Base-by-base conservation (phyloP, 2,113 vertebrate species). In the Lycaon pictus region DNA sequence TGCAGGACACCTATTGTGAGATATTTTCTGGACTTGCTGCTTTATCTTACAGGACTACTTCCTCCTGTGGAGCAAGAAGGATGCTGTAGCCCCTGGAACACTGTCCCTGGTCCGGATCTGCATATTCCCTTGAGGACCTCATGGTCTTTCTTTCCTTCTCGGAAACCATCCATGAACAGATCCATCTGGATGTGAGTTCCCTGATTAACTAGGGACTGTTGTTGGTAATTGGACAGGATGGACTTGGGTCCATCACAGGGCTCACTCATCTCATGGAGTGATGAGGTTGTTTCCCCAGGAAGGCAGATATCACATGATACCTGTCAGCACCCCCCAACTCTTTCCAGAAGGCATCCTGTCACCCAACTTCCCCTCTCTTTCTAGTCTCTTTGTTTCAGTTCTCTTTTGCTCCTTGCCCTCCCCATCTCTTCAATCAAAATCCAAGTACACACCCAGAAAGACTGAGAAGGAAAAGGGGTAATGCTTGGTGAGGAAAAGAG, bases 1-100 rank as follows among this genome's bases (percentile, higher is more conserved):
- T 62, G 35, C 32, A 62, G 32, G 96, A 74, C 3, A 10, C 55
- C 22, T 48, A 25, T 6, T 8, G 12, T 58, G 74, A 88, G 56
- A 29, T 12, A 17, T 12, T 84, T 81, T 86, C 80, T 67, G 55
- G 32, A 11, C 72, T 13, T 51, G 48, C 23, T 8, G 17, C 15
- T 3, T 13, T 23, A 9, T 22, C 25, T 16, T 32, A 12, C 5
- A 8, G 5, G 25, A 77, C 4, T 6, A 6, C 5, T 11, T 6
- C 37, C 23, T 53, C 13, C 37, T 11, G 19, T 10, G 20, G 4
- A 93, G 79, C 69, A 27, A 23, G 11, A 4, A 35, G 22, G 19
- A 19, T 0, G 27, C 23, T 7, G 7, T 7, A 17, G 11, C 15
- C 35, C 15, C 29, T 22, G 0, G 23, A 0, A 17, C 3, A 2